phyloP scores from a whole-genome alignment of 1,140 invertebrate species.

The Dreissena rostriformis region DNA sequence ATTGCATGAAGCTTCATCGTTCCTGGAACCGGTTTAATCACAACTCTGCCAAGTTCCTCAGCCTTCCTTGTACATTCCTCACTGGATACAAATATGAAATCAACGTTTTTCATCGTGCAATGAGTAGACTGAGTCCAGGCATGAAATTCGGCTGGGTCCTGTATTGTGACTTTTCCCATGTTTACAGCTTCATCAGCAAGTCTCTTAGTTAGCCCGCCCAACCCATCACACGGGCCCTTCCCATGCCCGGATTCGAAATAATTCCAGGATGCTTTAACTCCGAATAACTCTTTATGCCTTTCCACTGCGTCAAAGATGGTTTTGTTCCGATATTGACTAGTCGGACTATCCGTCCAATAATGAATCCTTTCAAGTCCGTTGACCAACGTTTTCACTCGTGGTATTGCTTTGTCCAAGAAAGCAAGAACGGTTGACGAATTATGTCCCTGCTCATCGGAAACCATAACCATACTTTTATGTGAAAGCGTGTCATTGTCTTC shows the following conservation, averaged over 20 bases:
- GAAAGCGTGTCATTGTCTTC: neutral
- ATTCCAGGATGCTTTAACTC: constrained; percentile 37
- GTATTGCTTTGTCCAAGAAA: no score
- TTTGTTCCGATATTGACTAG: no score
- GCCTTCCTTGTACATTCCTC: neutral
- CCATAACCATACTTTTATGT: constrained; percentile 51
- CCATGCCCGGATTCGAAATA: no score
- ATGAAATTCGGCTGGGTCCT: no score
- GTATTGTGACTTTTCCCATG: constrained; percentile 24
- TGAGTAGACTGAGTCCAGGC: neutral
- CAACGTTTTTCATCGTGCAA: neutral
- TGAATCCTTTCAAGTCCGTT: constrained; percentile 19
- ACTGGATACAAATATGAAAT: constrained; percentile 5
- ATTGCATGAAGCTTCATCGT: constrained; percentile 3
- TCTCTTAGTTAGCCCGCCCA: no score
- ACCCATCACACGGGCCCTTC: no score
- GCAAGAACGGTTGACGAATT: constrained; percentile 36
- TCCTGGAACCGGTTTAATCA: neutral
- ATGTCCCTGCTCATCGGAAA: constrained; percentile 50
- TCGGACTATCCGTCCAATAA: no score
- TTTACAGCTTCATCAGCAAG: constrained; percentile 39
- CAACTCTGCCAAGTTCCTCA: neutral
- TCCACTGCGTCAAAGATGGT: constrained; percentile 36
- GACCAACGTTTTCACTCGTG: no score
- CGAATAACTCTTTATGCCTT: constrained; percentile 22